Percentiles rank a stretch among this genome's conserved stretches.
Conservation (phyloP, 2,113 vertebrate genomes). For the Xiphias gladius region DNA sequence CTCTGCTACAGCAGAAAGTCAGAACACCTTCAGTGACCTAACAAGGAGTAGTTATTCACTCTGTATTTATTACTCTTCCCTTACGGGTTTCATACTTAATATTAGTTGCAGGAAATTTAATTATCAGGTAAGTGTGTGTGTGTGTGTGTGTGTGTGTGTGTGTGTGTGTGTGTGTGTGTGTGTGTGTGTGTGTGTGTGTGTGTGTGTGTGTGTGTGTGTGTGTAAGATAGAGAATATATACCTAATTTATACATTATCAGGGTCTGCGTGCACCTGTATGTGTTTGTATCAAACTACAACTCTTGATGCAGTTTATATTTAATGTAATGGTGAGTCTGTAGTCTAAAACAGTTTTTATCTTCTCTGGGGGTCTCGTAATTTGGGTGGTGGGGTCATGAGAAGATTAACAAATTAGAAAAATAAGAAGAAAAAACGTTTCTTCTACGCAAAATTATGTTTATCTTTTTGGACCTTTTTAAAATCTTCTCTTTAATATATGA, state of each 20-base stretch:
- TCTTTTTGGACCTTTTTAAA: too few relatives aligned
- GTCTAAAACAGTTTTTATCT: background rate
- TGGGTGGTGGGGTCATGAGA: background rate
- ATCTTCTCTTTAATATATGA: too few relatives aligned
- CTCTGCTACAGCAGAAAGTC: conserved; percentile 86
- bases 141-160: background rate
- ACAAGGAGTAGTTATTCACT: conserved; percentile 80
- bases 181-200: background rate
- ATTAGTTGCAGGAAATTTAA: conserved; percentile 73
- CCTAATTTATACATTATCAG: background rate
- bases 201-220: background rate
- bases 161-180: background rate
- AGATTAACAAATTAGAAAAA: background rate
- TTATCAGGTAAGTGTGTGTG: conserved; percentile 59
- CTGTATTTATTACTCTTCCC: conserved; percentile 50
- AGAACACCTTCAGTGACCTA: conserved; percentile 90
- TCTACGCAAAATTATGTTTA: too few relatives aligned
- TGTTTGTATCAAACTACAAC: background rate
- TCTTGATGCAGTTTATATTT: background rate
- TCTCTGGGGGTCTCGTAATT: background rate
- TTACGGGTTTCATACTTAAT: conserved; percentile 62
- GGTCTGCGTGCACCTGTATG: background rate
- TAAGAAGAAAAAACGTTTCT: too few relatives aligned
- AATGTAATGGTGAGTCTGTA: background rate
- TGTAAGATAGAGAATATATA: background rate